These are phyloP conservation scores for Platycheirus albimanus DNA, from an alignment of 2,888 invertebrate species.

Conservation along the genomic window DNA sequence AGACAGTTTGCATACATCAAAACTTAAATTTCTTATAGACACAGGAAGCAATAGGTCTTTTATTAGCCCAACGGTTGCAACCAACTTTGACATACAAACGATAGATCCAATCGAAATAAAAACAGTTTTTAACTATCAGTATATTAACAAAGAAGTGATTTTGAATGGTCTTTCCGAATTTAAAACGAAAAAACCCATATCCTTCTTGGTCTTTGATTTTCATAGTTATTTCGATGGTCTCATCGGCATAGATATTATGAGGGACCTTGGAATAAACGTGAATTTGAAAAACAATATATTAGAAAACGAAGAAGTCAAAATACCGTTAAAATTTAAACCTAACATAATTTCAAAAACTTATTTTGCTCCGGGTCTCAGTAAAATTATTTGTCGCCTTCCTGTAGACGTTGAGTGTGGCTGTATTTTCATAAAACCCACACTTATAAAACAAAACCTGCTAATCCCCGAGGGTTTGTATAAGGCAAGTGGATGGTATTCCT, in stretches of 20 bases:
- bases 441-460: slow-evolving; percentile 26
- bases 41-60: slow-evolving; percentile 55
- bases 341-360: slow-evolving; percentile 49
- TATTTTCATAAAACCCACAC: slow-evolving; percentile 32
- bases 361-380: slow-evolving; percentile 29
- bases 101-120: slow-evolving; percentile 32
- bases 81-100: not conserved
- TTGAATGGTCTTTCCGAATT: slow-evolving; percentile 47
- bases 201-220: slow-evolving; percentile 40
- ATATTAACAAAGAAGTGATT: slow-evolving; percentile 16
- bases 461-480: slow-evolving; percentile 56
- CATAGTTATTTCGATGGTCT: slow-evolving; percentile 22
- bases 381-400: slow-evolving; percentile 49
- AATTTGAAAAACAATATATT: slow-evolving; percentile 10
- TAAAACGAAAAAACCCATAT: slow-evolving; percentile 44
- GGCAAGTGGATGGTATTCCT: slow-evolving; percentile 34
- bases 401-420: slow-evolving; percentile 54
- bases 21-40: slow-evolving; percentile 50
- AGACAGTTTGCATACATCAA: slow-evolving; percentile 10
- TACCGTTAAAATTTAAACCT: slow-evolving; percentile 42
- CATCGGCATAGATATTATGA: slow-evolving; percentile 6
- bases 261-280: not conserved
- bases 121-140: slow-evolving; percentile 25
- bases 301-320: slow-evolving; percentile 14
- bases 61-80: slow-evolving; percentile 43